Percentiles rank a stretch among this genome's conserved stretches.
Evolutionary conservation across 2,888 invertebrate species (phyloP).

Genomic region (Aleiodes leptofemur): DNA sequence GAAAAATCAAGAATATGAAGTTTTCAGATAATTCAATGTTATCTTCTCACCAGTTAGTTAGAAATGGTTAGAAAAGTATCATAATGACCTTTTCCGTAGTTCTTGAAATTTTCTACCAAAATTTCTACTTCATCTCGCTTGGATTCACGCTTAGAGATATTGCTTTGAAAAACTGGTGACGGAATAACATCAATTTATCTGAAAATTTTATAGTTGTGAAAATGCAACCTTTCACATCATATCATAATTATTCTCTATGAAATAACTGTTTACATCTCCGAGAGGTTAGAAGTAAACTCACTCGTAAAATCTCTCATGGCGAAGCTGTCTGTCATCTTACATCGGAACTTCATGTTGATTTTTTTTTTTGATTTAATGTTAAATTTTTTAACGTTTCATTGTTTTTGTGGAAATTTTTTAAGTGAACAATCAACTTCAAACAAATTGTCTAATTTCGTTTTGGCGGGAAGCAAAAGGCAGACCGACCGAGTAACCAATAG

Average conservation of each 20-base stretch:
- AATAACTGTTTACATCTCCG: slow-evolving; percentile 24
- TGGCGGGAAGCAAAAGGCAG: slow-evolving; percentile 6
- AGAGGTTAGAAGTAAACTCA: slow-evolving; percentile 70
- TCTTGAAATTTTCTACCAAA: too few relatives aligned
- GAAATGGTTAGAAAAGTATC: too few relatives aligned
- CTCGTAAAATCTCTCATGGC: slow-evolving; percentile 85
- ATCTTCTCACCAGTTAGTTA: too few relatives aligned
- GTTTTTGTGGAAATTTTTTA: not conserved
- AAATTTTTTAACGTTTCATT: not conserved
- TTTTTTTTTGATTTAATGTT: not conserved
- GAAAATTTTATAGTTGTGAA: too few relatives aligned
- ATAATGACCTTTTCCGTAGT: too few relatives aligned
- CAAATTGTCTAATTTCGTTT: not conserved
- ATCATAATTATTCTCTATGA: not conserved
- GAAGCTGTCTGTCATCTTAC: slow-evolving; percentile 81
- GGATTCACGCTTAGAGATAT: too few relatives aligned
- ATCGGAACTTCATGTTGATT: slow-evolving; percentile 82
- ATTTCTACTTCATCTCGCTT: too few relatives aligned
- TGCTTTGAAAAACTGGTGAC: too few relatives aligned
- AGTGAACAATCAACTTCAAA: not conserved
- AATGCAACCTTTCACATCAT: not conserved
- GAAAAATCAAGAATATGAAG: too few relatives aligned
- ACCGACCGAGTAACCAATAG: slow-evolving; percentile 9
- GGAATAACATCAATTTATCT: too few relatives aligned
- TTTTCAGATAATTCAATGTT: too few relatives aligned